Evolutionary conservation across 1,140 invertebrate species (phyloP).

Genomic region (Conus betulinus): DNA sequence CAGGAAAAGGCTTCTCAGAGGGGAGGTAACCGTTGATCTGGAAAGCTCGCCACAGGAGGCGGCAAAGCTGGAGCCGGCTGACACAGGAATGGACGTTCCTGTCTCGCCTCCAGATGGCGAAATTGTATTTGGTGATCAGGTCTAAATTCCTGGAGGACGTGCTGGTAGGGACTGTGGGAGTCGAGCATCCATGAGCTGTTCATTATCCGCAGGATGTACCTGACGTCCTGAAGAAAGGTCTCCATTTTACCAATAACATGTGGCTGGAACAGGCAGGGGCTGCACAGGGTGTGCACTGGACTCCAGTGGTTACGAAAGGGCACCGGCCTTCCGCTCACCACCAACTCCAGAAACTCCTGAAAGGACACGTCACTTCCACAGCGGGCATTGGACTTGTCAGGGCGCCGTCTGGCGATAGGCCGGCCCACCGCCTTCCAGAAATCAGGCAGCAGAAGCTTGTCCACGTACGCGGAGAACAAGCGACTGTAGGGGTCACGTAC

Average conservation of each 20-base stretch:
- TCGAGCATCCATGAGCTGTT: conserved; percentile 22
- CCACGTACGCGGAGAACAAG: conserved; percentile 52
- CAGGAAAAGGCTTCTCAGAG: conserved; percentile 11
- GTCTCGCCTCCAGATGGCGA: not conserved
- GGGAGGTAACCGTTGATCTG: conserved; percentile 50
- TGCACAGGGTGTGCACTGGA: conserved; percentile 16
- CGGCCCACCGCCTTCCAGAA: not conserved
- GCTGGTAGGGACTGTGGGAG: not conserved
- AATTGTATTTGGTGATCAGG: conserved; percentile 15
- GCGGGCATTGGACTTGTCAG: not conserved
- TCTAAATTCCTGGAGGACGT: not conserved
- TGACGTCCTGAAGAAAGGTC: conserved; percentile 29
- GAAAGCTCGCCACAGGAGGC: conserved; percentile 47
- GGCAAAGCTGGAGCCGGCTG: conserved; percentile 29
- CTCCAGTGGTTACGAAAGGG: conserved; percentile 30
- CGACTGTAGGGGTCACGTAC: conserved; percentile 46
- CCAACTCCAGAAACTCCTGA: conserved; percentile 32
- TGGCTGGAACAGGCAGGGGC: conserved; percentile 30
- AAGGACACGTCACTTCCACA: conserved; percentile 37
- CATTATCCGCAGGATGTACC: conserved; percentile 16
- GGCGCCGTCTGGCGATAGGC: conserved; percentile 24
- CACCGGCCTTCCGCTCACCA: not conserved
- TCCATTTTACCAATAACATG: conserved; percentile 42
- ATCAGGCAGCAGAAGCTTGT: too few species aligned
- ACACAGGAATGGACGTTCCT: conserved; percentile 30